These are phyloP conservation scores for Melanostoma scalare DNA, from an alignment of 2,888 invertebrate genomes.

Conservation along the genomic window DNA sequence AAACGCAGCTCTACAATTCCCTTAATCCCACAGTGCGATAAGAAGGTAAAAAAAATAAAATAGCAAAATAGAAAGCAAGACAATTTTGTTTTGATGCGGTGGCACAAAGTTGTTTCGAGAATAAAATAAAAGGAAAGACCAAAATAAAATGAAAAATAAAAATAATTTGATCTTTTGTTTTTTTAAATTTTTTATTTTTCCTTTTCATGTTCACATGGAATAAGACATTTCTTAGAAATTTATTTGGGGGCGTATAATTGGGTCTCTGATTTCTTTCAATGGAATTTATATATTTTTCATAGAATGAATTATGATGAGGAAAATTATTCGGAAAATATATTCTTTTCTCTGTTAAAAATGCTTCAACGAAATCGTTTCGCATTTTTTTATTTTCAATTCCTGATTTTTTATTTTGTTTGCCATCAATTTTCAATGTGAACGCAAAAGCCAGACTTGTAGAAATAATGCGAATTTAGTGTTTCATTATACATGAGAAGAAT, in stretches of 20 bases:
- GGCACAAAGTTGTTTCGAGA: neutral
- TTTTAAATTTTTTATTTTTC: neutral
- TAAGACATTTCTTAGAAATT: neutral
- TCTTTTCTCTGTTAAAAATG: too few species aligned
- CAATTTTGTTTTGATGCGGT: slow-evolving; percentile 41
- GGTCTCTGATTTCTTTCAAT: slow-evolving; percentile 1
- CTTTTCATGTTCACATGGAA: neutral
- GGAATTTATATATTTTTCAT: too few species aligned
- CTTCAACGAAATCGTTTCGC: too few species aligned
- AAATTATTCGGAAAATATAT: too few species aligned
- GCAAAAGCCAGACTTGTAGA: too few species aligned
- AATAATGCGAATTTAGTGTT: too few species aligned
- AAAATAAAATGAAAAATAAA: slow-evolving; percentile 32
- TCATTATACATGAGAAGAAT: too few species aligned
- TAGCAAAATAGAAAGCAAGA: neutral
- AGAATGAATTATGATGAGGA: too few species aligned
- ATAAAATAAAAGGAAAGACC: slow-evolving; percentile 28
- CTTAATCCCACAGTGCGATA: slow-evolving; percentile 59
- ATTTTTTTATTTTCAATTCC: too few species aligned
- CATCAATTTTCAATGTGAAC: too few species aligned
- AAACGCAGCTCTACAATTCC: slow-evolving; percentile 58
- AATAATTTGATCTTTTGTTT: slow-evolving; percentile 44
- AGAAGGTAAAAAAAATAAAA: slow-evolving; percentile 8
- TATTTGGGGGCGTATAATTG: slow-evolving; percentile 19
- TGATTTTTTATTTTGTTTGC: too few species aligned